Conservation (phyloP, 2,888 invertebrate genomes). For the Scaptomyza flava region DNA sequence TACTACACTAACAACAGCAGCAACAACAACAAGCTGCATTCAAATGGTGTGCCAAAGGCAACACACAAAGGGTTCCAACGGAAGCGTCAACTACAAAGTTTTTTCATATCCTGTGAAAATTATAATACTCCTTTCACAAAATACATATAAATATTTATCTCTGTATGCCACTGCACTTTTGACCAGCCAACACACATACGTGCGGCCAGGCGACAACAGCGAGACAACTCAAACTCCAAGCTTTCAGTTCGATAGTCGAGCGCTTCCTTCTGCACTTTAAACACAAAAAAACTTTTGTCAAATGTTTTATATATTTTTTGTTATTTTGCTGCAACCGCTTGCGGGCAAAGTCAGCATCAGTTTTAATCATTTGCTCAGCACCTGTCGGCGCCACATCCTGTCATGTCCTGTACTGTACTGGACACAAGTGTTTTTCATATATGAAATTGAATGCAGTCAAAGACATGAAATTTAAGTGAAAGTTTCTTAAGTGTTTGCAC, state of each 20-base stretch:
- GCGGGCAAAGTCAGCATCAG: conserved; percentile 54
- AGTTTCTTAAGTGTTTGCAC: conserved; percentile 17
- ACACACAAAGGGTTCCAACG: conserved; percentile 47
- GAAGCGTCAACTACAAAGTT: conserved; percentile 75
- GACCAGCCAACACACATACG: conserved; percentile 34
- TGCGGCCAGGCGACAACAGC: conserved; percentile 23
- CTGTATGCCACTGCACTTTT: conserved; percentile 31
- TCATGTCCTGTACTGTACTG: not conserved
- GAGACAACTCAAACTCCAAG: conserved; percentile 26
- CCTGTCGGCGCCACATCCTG: not conserved
- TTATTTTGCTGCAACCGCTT: conserved; percentile 61
- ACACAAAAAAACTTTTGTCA: conserved; percentile 38
- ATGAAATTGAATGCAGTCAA: conserved; percentile 33
- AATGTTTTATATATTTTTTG: conserved; percentile 43
- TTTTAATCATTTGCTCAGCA: conserved; percentile 61
- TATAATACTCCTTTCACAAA: conserved; percentile 76
- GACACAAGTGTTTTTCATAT: conserved; percentile 42
- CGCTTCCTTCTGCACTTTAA: conserved; percentile 24
- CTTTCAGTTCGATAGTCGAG: conserved; percentile 43
- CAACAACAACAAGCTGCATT: conserved; percentile 41
- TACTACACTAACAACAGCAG: conserved; percentile 68
- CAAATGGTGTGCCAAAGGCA: conserved; percentile 63
- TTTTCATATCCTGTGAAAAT: conserved; percentile 79
- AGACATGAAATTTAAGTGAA: conserved; percentile 23
- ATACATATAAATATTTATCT: conserved; percentile 4